These are phyloP conservation scores for Uropsilus gracilis DNA, from an alignment of 2,113 vertebrate species.

Conservation along the genomic window DNA sequence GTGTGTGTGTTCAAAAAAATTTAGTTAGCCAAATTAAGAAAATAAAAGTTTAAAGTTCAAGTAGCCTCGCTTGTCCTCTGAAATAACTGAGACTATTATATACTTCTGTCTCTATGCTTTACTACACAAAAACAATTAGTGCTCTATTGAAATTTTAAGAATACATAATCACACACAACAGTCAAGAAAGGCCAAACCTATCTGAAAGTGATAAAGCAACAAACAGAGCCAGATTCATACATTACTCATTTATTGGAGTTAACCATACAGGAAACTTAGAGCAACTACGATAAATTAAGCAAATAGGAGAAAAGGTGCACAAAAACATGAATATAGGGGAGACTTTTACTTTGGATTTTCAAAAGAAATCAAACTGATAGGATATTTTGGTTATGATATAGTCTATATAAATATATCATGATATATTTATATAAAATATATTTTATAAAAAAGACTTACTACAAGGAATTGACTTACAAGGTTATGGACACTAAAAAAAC, in stretches of 20 bases:
- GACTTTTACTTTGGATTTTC: background rate
- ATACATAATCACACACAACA: background rate
- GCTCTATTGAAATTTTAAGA: background rate
- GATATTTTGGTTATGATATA: background rate
- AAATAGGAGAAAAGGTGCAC: background rate
- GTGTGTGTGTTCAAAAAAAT: background rate
- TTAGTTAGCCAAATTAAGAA: background rate
- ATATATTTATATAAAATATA: background rate
- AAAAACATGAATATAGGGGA: background rate
- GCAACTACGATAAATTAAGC: background rate
- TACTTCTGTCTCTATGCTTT: background rate
- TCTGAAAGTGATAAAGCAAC: background rate
- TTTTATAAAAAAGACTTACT: background rate
- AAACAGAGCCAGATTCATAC: background rate
- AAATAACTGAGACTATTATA: background rate
- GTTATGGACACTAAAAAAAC: background rate
- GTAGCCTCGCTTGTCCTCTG: background rate
- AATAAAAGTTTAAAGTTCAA: background rate
- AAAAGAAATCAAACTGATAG: background rate
- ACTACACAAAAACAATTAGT: background rate
- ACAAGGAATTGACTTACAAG: background rate
- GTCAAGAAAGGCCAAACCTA: background rate
- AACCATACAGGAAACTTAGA: background rate
- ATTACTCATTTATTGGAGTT: background rate
- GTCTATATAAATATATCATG: background rate